Conservation (phyloP, 2,888 invertebrate genomes). For the Xestoiulus laeticollis region DNA sequence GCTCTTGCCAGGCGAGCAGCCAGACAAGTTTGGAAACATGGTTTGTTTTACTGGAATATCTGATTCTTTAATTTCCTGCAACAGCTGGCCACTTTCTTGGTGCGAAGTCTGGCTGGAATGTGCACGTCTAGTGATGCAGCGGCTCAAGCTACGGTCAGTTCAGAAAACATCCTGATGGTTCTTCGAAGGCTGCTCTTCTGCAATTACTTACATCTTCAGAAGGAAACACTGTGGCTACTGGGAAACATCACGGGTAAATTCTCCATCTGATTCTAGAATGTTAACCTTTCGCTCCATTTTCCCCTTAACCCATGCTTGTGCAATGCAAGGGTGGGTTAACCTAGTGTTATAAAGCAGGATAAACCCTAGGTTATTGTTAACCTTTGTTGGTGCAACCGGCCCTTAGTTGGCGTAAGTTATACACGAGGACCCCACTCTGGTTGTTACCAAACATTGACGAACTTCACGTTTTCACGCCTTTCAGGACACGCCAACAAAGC, state of each 20-base stretch:
- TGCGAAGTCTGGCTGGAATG: constrained; percentile 51
- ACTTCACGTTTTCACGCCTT: not conserved
- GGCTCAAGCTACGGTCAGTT: not conserved
- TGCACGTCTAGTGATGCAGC: not conserved
- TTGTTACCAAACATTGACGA: not conserved
- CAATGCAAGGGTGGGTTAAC: too few relatives aligned
- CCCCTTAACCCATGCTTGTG: too few relatives aligned
- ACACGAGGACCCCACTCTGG: too few relatives aligned
- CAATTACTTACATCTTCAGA: constrained; percentile 47
- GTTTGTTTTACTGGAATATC: not conserved
- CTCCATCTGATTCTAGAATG: too few relatives aligned
- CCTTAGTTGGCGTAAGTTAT: too few relatives aligned
- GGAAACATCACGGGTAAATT: constrained; percentile 49
- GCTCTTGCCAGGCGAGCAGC: not conserved
- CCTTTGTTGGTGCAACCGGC: too few relatives aligned
- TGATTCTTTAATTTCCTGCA: not conserved
- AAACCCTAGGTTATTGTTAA: too few relatives aligned
- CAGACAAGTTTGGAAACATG: not conserved
- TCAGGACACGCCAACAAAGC: not conserved
- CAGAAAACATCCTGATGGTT: not conserved
- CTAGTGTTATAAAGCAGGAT: too few relatives aligned
- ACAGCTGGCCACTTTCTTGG: constrained; percentile 52
- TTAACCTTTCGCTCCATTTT: too few relatives aligned
- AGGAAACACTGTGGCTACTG: constrained; percentile 54
- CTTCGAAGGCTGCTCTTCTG: not conserved